Base-by-base conservation (phyloP, 2,113 vertebrate genomes). In the Phylloscopus whistleri region DNA sequence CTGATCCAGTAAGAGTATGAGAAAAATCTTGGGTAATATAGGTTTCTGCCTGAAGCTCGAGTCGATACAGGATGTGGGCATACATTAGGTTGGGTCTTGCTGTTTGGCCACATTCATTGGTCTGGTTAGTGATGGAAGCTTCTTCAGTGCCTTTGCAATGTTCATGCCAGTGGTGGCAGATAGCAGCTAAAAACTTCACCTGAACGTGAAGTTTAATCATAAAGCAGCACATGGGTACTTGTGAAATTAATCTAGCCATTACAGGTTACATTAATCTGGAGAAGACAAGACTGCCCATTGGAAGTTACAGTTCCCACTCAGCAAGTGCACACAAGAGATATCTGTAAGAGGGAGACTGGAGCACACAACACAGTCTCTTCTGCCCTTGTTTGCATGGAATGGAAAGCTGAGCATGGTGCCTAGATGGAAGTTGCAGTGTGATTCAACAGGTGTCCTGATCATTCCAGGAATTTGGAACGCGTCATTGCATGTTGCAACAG, bases 61-160 rank as follows among this genome's bases (percentile, higher is more conserved):
- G 30, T 56, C 0, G 0, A 11, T 30, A 10, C 13, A 46, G 23
- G 19, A 6, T 22, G 11, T 37, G 19, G 39, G 6, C 33, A 1
- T 49, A 3, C 30, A 4, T 83, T 52, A 44, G 18, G 19, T 13
- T 55, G 33, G 26, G 11, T 9, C 66, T 69, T 80, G 76, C 48
- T 89, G 12, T 74, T 89, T 46, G 48, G 14, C 43, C 2, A 2
- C 0, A 1, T 77, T 84, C 1, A 1, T 49, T 66, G 46, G 19
- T 9, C 7, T 1, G 1, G 17, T 53, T 76, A n/a, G 9, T 53
- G 49, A 26, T 60, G n/a, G 44, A 37, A 76, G n/a, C 23, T 33
- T 80, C 23, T 33, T 80, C 2, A 5, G 31, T 63, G 16, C 18
- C 23, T 22, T 77, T 56, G 30, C 28, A 51, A 4, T 6, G 9